Base-by-base conservation (phyloP, 2,797 vertebrate genomes). In the Pelodytes ibericus region DNA sequence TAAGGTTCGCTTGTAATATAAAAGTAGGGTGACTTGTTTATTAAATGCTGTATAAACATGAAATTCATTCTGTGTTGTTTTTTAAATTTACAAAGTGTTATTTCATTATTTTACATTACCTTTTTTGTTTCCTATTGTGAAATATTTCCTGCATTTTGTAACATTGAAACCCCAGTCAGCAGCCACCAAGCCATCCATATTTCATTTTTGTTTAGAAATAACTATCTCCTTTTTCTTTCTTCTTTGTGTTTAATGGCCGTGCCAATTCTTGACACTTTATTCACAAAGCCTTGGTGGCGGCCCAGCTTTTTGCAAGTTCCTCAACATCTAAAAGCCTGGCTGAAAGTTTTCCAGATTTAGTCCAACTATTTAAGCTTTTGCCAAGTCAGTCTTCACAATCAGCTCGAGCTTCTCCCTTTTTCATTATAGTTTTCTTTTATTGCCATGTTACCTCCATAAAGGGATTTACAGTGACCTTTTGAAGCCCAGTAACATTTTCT, bases 361-460 rank as follows among this genome's bases (percentile, higher is more conserved):
- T 47, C n/a, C 51, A 57, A 65, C 33, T 39, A 51, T 47, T 47
- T 59, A 57, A 57, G 56, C 33, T 39, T 57, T 47, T 47, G 44
- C 44, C 44, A 47, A 47, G 44, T 18, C 44, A 47, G 4, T 1
- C 33, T 36, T 36, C 33, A 5, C 33, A 36, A 36, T 5, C 33
- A 6, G 33, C 33, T 36, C 11, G 11, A 11, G 18, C 18, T 11
- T 44, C 1, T 44, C 15, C n/a, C 0, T 44, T 44, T 44, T 44
- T 25, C 24, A 6, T 58, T 13, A 15, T 26, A 58, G 24, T 25
- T 25, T 15, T 27, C 24, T 24, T 10, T 44, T 1, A 36, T 36
- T 5, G 5, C 33, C 33, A 36, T 36, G 33, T 36, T 36, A n/a
- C n/a, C n/a, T 36, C 33, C 33, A 36, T 5, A 13, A 36, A 36